phyloP scores from a whole-genome alignment of 2,797 vertebrate genomes.

The Kryptopterus vitreolus region DNA sequence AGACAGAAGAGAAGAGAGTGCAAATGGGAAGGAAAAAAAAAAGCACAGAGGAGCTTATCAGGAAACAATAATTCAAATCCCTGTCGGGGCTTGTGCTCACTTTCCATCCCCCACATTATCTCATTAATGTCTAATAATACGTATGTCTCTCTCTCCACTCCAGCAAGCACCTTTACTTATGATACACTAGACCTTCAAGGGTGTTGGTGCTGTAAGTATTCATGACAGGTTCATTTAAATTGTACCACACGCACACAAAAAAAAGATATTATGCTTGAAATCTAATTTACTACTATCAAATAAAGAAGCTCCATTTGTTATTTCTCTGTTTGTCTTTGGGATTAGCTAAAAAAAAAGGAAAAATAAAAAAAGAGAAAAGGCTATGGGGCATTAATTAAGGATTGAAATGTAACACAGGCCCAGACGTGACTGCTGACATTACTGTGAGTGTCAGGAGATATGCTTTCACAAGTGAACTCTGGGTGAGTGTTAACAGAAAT shows the following conservation, averaged over 20 bases:
- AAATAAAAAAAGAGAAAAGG: too few relatives aligned
- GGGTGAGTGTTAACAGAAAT: not conserved
- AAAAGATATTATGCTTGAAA: not conserved
- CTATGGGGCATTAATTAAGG: not conserved
- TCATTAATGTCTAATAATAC: not conserved
- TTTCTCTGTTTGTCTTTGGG: not conserved
- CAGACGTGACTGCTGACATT: not conserved
- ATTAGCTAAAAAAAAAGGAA: not conserved
- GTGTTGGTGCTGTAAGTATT: not conserved
- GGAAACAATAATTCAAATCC: not conserved
- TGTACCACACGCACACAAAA: not conserved
- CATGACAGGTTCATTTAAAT: not conserved
- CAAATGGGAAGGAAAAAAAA: not conserved
- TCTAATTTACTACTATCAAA: not conserved
- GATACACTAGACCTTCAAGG: not conserved
- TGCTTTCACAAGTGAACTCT: not conserved
- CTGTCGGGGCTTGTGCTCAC: not conserved
- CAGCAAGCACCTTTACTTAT: not conserved
- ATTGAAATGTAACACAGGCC: not conserved
- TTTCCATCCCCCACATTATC: not conserved
- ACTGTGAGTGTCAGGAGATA: not conserved
- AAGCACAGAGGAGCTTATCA: not conserved
- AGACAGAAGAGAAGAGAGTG: not conserved
- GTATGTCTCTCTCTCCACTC: not conserved
- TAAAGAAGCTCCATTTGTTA: not conserved